These are phyloP conservation scores for Halisarca cf. caerulea DNA, from an alignment of 37 sponge, comb jelly and placozoan genomes.

Conservation along the genomic window DNA sequence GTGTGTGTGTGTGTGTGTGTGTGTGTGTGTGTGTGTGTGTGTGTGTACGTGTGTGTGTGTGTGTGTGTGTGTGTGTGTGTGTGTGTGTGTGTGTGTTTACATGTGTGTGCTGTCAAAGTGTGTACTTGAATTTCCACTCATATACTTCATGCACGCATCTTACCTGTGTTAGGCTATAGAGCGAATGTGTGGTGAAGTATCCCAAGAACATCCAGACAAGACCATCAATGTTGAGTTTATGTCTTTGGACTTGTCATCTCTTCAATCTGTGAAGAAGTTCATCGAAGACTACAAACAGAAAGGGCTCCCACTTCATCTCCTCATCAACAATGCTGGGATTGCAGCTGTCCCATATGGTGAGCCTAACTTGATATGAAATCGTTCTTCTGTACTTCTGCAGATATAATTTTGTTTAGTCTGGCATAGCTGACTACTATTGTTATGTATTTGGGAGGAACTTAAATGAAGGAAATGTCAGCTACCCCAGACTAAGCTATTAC, in stretches of 20 bases:
- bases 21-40: too few relatives aligned
- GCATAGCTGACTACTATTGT: neutral
- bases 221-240: constrained; percentile 71
- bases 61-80: neutral
- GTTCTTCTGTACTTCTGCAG: too few relatives aligned
- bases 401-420: neutral
- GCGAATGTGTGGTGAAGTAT: constrained; percentile 45
- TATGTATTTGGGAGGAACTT: neutral
- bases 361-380: neutral
- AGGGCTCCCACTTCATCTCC: constrained; percentile 72
- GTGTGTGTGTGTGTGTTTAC: neutral
- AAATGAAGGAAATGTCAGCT: neutral
- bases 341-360: constrained; percentile 26
- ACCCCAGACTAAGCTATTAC: neutral
- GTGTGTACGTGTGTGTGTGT: too few relatives aligned
- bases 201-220: constrained; percentile 28
- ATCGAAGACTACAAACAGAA: constrained; percentile 59
- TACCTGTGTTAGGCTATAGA: constrained; percentile 42
- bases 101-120: neutral
- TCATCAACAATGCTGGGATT: constrained; percentile 84
- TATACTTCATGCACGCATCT: neutral
- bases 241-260: constrained; percentile 68
- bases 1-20: too few relatives aligned
- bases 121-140: too few relatives aligned
- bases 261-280: constrained; percentile 64